Conservation (phyloP, 2,113 vertebrate species). For the Hyla sarda region DNA sequence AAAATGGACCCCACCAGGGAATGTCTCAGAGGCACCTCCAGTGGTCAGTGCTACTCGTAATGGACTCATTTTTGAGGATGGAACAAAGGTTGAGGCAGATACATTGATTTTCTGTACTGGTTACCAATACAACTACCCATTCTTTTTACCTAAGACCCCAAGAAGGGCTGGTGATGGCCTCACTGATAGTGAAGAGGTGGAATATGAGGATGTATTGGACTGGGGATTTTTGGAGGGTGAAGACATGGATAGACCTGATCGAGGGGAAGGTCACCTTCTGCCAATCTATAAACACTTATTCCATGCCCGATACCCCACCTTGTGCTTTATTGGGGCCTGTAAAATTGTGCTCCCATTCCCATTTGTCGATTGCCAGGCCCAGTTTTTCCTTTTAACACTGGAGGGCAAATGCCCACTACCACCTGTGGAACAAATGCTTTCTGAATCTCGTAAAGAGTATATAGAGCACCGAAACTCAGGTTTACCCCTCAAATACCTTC, state of each 20-base stretch:
- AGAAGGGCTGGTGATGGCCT: constrained; percentile 64
- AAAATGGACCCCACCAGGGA: constrained; percentile 65
- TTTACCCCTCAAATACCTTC: constrained; percentile 65
- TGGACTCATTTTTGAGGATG: constrained; percentile 72
- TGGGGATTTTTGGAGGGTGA: constrained; percentile 28
- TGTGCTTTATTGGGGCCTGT: constrained; percentile 79
- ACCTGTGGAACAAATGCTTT: constrained; percentile 66
- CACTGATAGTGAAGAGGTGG: constrained; percentile 63
- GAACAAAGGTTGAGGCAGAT: constrained; percentile 64
- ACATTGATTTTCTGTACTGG: constrained; percentile 80
- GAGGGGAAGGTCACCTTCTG: constrained; percentile 25
- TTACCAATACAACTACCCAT: constrained; percentile 77
- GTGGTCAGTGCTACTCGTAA: constrained; percentile 65
- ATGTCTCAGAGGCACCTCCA: constrained; percentile 65
- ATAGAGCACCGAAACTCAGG: constrained; percentile 57
- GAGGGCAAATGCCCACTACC: constrained; percentile 67
- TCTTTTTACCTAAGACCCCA: constrained; percentile 61
- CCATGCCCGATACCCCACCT: constrained; percentile 73
- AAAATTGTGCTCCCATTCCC: constrained; percentile 79
- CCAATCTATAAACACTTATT: constrained; percentile 76
- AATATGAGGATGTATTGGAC: background rate
- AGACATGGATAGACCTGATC: background rate
- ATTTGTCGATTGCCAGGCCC: constrained; percentile 78
- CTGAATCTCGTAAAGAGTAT: constrained; percentile 62
- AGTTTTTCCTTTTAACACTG: constrained; percentile 68